Evolutionary conservation across 2,888 invertebrate species (phyloP), one percentile per base, ranked within the genome.

Genomic region (Idaea biselata): DNA sequence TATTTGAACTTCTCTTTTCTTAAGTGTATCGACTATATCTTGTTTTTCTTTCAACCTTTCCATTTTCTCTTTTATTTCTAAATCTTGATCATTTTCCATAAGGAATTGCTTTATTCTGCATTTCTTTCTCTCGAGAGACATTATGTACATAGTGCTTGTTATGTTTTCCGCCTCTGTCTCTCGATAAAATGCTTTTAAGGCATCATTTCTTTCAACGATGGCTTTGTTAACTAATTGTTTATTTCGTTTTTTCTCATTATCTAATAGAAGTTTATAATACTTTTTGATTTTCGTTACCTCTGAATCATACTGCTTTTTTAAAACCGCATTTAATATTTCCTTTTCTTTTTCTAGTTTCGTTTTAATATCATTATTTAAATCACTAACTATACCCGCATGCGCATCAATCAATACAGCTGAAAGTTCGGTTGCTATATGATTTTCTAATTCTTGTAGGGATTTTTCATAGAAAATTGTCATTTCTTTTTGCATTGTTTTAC

Each of bases 91-190:
- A 60, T 78, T 87, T 69, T 91, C 80, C 63, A 91, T 64, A 6
- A 86, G 60, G 64, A 90, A 82, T 73, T 87, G 79, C 68, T 84
- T 86, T 1, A 92, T 82, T 74, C 73, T 85, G 73, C 91, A 91
- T 75, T 88, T 91, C 75, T 89, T 92, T 73, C 91, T 80, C 71
- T 91, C 91, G 6, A 81, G 76, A 60, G 88, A 86, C 84, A 92
- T 84, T 32, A 91, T 72, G 70, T 91, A 92, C 87, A 92, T 91
- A 7, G 86, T 85, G 62, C 84, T 84, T 6, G 89, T 87, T 33
- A 82, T 72, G 65, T 83, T 87, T 73, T 89, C 84, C 25, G 84
- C 77, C 73, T 90, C 84, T 60, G 84, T 75, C 74, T 86, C 85
- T 66, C 70, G 83, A 58, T 78, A 84, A 74, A 88, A 91, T 31